Conservation (phyloP, 2,888 invertebrate species). For the Hemicrepidius hirtus region DNA sequence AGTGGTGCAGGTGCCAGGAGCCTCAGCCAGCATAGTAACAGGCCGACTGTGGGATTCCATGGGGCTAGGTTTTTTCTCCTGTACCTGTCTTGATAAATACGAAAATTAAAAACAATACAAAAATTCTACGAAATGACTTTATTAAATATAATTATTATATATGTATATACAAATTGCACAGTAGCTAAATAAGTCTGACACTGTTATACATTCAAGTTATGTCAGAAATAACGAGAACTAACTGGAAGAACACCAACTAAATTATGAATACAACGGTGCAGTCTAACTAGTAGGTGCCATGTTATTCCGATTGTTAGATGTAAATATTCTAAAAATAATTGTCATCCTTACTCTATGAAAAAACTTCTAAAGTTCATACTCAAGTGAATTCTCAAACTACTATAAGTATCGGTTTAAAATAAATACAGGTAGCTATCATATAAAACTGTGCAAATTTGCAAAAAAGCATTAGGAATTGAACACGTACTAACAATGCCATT, state of each 20-base stretch:
- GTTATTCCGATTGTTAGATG: constrained; percentile 33
- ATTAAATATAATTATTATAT: constrained; percentile 51
- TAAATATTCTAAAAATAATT: constrained; percentile 51
- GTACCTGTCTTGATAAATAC: too few relatives aligned
- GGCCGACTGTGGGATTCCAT: too few relatives aligned
- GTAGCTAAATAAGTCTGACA: constrained; percentile 46
- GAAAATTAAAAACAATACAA: too few relatives aligned
- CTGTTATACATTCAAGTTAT: constrained; percentile 30
- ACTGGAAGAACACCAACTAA: constrained; percentile 37
- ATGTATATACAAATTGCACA: constrained; percentile 57
- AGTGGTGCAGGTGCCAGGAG: too few relatives aligned
- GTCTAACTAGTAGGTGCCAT: constrained; percentile 37
- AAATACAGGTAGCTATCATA: constrained; percentile 6
- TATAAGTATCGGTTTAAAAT: constrained; percentile 21
- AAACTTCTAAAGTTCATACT: constrained; percentile 34
- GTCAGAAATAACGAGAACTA: constrained; percentile 31
- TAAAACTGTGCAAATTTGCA: constrained; percentile 22
- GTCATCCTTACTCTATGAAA: constrained; percentile 37
- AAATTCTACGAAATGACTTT: constrained; percentile 44
- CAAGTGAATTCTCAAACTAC: not conserved
- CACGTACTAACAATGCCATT: constrained; percentile 17
- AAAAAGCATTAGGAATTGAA: not conserved
- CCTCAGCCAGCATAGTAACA: too few relatives aligned
- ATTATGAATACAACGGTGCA: constrained; percentile 31
- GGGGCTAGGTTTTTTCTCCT: too few relatives aligned